A percentile compares a stretch with the other conserved stretches of the same genome.
phyloP scores from a whole-genome alignment of 2,113 vertebrate genomes.

The Terrapene triunguis region DNA sequence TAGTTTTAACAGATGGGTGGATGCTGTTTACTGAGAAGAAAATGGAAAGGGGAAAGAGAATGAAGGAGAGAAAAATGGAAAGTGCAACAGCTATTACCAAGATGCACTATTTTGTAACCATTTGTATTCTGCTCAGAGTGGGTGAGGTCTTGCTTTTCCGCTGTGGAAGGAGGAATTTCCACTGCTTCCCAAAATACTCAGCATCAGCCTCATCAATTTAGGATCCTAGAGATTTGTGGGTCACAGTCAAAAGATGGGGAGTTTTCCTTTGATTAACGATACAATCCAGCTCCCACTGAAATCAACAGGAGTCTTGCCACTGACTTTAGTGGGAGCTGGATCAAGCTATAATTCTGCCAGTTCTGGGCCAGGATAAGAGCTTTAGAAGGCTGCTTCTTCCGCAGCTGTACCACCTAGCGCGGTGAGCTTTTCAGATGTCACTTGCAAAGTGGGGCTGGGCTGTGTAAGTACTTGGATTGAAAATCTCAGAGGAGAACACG shows the following conservation, averaged over 20 bases:
- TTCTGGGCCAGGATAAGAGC: neutral
- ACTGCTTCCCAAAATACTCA: neutral
- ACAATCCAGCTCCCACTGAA: neutral
- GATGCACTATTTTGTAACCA: constrained; percentile 4
- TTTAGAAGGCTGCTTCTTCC: neutral
- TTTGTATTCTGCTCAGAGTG: neutral
- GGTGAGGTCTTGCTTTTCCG: neutral
- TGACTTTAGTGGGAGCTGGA: neutral
- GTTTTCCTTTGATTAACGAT: neutral
- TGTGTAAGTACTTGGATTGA: neutral
- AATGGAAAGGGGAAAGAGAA: constrained; percentile 29
- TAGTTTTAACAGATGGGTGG: constrained; percentile 61
- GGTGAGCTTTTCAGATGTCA: neutral
- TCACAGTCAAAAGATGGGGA: accelerated
- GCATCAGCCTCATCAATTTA: neutral
- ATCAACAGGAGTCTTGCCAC: neutral
- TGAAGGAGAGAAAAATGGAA: neutral
- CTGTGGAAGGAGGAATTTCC: neutral
- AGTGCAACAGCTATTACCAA: constrained; percentile 6
- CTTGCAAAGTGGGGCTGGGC: neutral
- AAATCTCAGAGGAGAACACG: neutral
- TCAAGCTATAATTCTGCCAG: neutral
- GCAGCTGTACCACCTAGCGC: neutral
- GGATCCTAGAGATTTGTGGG: neutral
- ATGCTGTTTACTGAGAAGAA: neutral